Evolutionary conservation across 2,113 vertebrate genomes (phyloP), one percentile per base, ranked within the genome.

Genomic region (Mesembrinibis cayennensis): DNA sequence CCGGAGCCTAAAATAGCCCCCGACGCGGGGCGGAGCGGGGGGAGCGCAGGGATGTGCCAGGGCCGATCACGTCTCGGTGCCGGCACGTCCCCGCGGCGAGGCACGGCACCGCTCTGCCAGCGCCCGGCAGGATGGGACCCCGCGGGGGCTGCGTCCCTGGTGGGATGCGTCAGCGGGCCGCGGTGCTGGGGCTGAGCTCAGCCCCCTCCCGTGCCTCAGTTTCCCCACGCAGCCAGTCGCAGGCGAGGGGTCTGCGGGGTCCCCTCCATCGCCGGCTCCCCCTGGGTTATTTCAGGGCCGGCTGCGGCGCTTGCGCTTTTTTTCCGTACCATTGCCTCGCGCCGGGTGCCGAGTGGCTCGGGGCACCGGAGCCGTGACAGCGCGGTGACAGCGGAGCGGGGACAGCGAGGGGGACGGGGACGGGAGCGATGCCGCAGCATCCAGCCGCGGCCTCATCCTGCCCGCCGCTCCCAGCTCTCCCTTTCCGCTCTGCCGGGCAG

Each of bases 71-170:
- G 1, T 89, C 85, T 89, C 66, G 2, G 52, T 5, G 6, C 23
- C 10, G 6, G 12, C 84, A 2, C 44, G 7, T 27, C 63, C 77
- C 50, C 17, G 19, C 13, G n/a, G 74, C 59, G 13, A 58, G 36
- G 11, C 42, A 7, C 29, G 6, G 81, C 50, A n/a, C 38, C 11
- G 7, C 55, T 5, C 9, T 12, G 29, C 81, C 88, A 32, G 66
- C 50, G 7, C 71, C 63, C 7, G 1, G 30, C 89, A 79, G 72
- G 81, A 78, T 63, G 65, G 40, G 23, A 70, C 55, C 72, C 52
- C 9, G 2, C 3, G 10, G 22, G 30, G n/a, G 23, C 72, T 23
- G 52, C 19, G 3, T 15, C n/a, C 42, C 27, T 16, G 1, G 13
- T 9, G 42, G 66, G 66, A 26, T 26, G 58, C 34, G 0, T 30